Evolutionary conservation across 2,888 invertebrate genomes (phyloP).

Genomic region (Melolontha melolontha): DNA sequence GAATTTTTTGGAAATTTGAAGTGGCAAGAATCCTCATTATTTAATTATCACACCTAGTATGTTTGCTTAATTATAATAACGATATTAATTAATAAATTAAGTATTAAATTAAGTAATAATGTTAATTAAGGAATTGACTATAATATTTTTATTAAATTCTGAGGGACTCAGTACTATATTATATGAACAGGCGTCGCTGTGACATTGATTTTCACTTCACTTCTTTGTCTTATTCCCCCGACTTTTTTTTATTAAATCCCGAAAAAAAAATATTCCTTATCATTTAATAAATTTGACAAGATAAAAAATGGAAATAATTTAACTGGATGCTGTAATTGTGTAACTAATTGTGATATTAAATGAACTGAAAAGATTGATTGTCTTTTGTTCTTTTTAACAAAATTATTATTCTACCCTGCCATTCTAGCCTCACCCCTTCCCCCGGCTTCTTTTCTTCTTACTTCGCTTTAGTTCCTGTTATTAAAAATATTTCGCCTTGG

Average conservation of each 20-base stretch:
- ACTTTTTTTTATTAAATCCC: conserved; percentile 15
- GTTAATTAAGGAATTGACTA: no score
- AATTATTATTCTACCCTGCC: conserved; percentile 5
- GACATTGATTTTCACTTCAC: conserved; percentile 16
- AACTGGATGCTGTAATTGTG: conserved; percentile 18
- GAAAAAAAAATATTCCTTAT: conserved; percentile 6
- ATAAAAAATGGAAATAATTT: conserved; percentile 32
- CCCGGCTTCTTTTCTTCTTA: background rate
- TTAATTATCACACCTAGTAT: no score
- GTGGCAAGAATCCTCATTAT: no score
- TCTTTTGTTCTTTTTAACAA: conserved; percentile 8
- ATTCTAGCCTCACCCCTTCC: background rate
- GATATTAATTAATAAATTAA: no score
- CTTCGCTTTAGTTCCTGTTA: no score
- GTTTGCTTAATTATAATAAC: no score
- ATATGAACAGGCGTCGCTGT: background rate
- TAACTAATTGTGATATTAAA: conserved; percentile 25
- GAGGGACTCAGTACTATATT: background rate
- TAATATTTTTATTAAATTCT: no score
- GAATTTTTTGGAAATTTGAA: no score
- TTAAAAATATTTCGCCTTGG: no score
- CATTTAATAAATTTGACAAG: conserved; percentile 29
- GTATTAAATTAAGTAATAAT: no score
- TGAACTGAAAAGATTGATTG: conserved; percentile 20
- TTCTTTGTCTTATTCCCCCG: conserved; percentile 8